These are phyloP conservation scores for Scartelaos histophorus DNA, from an alignment of 2,113 vertebrate species.

Conservation along the genomic window DNA sequence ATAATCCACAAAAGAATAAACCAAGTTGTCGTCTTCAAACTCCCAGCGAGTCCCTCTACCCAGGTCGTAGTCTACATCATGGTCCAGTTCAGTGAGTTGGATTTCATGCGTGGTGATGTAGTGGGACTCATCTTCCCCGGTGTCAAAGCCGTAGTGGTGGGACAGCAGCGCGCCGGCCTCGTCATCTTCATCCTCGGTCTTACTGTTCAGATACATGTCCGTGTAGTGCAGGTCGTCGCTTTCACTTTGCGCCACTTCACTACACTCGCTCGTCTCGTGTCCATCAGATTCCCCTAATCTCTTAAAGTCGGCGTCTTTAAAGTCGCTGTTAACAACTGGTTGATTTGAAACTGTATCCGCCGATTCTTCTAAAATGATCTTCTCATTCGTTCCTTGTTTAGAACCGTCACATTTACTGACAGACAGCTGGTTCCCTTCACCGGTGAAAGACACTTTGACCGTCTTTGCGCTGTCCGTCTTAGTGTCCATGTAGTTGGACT, in stretches of 20 bases:
- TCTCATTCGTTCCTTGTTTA: constrained; percentile 33
- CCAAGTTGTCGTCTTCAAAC: constrained; percentile 90
- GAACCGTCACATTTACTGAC: constrained; percentile 66
- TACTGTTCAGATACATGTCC: constrained; percentile 78
- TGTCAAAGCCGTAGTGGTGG: constrained; percentile 55
- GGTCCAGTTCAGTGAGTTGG: constrained; percentile 93
- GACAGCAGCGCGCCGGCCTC: constrained; percentile 59
- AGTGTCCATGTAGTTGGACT: constrained; percentile 78
- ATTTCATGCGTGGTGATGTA: constrained; percentile 97
- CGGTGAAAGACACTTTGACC: constrained; percentile 72
- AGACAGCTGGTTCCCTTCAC: constrained; percentile 69
- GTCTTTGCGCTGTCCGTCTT: constrained; percentile 63
- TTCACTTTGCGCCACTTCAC: constrained; percentile 74
- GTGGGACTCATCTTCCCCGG: constrained; percentile 83
- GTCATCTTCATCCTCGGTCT: constrained; percentile 68
- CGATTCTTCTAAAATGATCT: constrained; percentile 20
- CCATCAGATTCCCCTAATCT: constrained; percentile 45
- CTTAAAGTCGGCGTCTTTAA: constrained; percentile 38
- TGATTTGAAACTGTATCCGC: constrained; percentile 32
- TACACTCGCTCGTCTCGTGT: constrained; percentile 43
- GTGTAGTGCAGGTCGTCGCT: constrained; percentile 80
- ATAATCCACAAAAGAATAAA: constrained; percentile 94
- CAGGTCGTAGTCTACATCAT: constrained; percentile 87
- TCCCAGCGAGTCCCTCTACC: constrained; percentile 90
- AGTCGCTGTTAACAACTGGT: constrained; percentile 32